Conservation (phyloP, 2,797 vertebrate species). For the Typhlichthys eigenmanni region DNA sequence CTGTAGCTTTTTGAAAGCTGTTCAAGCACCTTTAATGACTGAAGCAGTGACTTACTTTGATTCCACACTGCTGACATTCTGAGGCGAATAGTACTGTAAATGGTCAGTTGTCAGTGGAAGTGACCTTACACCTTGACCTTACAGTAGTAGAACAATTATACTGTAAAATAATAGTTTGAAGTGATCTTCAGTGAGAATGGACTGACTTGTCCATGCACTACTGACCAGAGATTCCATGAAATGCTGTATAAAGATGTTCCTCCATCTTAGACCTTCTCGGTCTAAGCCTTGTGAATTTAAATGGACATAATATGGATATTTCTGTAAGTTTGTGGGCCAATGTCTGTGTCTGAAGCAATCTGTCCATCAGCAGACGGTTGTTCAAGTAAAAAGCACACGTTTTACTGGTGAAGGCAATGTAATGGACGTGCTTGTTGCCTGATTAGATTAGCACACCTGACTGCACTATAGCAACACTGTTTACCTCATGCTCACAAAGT, state of each 20-base stretch:
- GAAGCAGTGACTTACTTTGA: conserved; percentile 4
- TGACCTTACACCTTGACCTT: neutral
- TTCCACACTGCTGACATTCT: conserved; percentile 3
- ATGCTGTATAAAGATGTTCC: too few species aligned
- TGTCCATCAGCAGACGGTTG: too few species aligned
- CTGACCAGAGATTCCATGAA: too few species aligned
- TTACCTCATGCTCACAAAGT: conserved; percentile 38
- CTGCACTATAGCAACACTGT: conserved; percentile 19
- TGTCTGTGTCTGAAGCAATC: too few species aligned
- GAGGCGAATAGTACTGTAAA: neutral
- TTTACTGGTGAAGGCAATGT: conserved; percentile 13
- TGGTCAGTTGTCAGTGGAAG: conserved; percentile 13
- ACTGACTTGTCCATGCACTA: too few species aligned
- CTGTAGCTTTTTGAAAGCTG: conserved; percentile 3
- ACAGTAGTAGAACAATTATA: neutral
- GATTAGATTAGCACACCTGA: conserved; percentile 17
- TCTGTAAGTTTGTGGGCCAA: too few species aligned
- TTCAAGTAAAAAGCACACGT: too few species aligned
- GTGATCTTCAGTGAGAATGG: neutral
- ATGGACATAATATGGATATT: too few species aligned
- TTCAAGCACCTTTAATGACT: conserved; percentile 14
- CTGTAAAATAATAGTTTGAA: neutral
- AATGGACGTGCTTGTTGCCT: conserved; percentile 12
- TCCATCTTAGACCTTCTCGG: too few species aligned
- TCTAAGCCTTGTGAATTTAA: too few species aligned